phyloP scores from a whole-genome alignment of 1,140 invertebrate genomes.

The Adelges cooleyi region DNA sequence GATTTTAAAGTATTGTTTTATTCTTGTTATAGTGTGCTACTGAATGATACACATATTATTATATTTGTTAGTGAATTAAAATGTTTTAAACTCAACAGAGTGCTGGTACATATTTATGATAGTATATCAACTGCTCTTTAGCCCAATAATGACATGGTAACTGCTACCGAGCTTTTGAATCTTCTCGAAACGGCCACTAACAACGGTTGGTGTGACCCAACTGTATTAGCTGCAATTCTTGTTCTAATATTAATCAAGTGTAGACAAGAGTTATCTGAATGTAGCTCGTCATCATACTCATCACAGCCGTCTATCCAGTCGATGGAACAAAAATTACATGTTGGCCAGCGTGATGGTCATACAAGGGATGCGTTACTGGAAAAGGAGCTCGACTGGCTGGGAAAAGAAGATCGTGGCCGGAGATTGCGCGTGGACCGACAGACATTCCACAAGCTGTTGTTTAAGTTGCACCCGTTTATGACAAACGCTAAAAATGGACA shows the following conservation, averaged over 20 bases:
- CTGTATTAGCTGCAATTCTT: neutral
- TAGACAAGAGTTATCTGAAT: neutral
- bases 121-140: no score
- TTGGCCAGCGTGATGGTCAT: slow-evolving; percentile 23
- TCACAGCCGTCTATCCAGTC: neutral
- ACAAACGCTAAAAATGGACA: slow-evolving; percentile 28
- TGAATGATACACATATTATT: no score
- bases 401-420: slow-evolving; percentile 8
- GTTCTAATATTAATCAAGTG: neutral
- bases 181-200: no score
- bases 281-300: neutral
- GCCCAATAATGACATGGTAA: no score
- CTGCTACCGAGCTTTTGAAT: no score
- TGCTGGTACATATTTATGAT: no score
- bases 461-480: slow-evolving; percentile 1
- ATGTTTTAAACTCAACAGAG: no score
- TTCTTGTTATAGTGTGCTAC: no score
- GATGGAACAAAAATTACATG: slow-evolving; percentile 16
- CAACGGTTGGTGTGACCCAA: neutral
- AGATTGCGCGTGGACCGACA: slow-evolving; percentile 15
- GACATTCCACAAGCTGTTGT: slow-evolving; percentile 15
- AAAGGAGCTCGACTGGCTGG: slow-evolving; percentile 12
- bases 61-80: no score
- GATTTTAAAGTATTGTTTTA: no score
- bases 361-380: slow-evolving; percentile 9